Evolutionary conservation across 2,797 vertebrate species (phyloP).

Genomic region (Champsocephalus gunnari): DNA sequence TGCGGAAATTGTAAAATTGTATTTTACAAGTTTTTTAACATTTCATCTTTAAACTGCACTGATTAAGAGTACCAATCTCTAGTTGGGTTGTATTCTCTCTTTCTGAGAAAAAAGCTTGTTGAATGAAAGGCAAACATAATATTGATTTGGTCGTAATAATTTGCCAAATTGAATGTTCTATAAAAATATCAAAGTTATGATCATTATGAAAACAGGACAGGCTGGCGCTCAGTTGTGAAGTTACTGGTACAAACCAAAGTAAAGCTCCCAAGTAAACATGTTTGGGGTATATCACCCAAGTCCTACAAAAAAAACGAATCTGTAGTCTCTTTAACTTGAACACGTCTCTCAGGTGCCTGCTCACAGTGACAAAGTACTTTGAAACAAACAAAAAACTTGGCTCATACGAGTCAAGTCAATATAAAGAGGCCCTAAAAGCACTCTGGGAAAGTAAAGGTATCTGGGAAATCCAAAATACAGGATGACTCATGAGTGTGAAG

Average conservation of each 20-base stretch:
- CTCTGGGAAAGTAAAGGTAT: constrained; percentile 20
- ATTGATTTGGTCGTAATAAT: background rate
- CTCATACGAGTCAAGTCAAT: constrained; percentile 31
- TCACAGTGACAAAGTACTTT: background rate
- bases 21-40: too few relatives aligned
- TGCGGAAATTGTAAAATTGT: too few relatives aligned
- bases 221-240: background rate
- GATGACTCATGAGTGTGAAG: constrained; percentile 31
- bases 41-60: too few relatives aligned
- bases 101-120: too few relatives aligned
- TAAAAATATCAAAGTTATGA: background rate
- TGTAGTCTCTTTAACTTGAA: background rate
- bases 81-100: too few relatives aligned
- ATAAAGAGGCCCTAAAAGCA: constrained; percentile 27
- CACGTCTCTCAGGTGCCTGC: background rate
- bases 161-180: background rate
- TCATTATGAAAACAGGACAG: background rate
- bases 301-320: background rate
- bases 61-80: too few relatives aligned
- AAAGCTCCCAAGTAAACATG: background rate
- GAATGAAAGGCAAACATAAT: background rate
- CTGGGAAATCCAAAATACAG: constrained; percentile 39
- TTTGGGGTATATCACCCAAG: background rate
- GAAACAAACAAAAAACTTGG: constrained; percentile 3
- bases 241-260: background rate